These are phyloP conservation scores for Callipepla californica DNA, from an alignment of 2,113 vertebrate genomes.

Conservation along the genomic window DNA sequence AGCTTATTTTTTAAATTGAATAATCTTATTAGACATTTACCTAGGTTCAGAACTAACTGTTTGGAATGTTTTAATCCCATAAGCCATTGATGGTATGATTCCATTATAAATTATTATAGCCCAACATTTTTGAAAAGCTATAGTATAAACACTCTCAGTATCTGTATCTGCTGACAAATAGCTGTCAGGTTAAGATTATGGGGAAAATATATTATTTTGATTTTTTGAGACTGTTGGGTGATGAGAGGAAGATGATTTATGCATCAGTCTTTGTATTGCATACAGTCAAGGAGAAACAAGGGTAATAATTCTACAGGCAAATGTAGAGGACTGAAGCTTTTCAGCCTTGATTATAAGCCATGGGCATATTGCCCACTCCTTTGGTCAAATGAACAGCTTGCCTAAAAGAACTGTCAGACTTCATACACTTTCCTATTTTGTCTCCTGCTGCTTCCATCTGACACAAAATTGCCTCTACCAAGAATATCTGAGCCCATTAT, in stretches of 20 bases:
- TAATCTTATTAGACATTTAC: neutral
- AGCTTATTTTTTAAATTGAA: neutral
- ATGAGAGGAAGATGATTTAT: neutral
- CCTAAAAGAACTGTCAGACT: conserved; percentile 45
- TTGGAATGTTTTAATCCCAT: neutral
- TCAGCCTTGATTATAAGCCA: neutral
- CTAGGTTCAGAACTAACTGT: neutral
- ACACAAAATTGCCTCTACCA: neutral
- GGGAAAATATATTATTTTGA: neutral
- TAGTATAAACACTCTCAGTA: neutral
- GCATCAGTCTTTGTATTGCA: neutral
- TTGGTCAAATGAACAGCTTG: conserved; percentile 41
- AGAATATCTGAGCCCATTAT: neutral
- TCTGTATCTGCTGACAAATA: neutral
- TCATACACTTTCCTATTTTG: neutral
- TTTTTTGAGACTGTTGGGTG: neutral
- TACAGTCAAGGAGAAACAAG: conserved; percentile 21
- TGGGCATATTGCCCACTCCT: neutral
- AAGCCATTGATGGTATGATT: neutral
- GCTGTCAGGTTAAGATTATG: neutral
- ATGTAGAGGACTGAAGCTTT: neutral
- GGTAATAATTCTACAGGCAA: neutral
- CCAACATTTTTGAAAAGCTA: neutral
- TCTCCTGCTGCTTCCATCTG: conserved; percentile 40
- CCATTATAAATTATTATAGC: neutral